These are phyloP conservation scores for Brienomyrus longianalis DNA, from an alignment of 2,113 vertebrate genomes.

Conservation along the genomic window DNA sequence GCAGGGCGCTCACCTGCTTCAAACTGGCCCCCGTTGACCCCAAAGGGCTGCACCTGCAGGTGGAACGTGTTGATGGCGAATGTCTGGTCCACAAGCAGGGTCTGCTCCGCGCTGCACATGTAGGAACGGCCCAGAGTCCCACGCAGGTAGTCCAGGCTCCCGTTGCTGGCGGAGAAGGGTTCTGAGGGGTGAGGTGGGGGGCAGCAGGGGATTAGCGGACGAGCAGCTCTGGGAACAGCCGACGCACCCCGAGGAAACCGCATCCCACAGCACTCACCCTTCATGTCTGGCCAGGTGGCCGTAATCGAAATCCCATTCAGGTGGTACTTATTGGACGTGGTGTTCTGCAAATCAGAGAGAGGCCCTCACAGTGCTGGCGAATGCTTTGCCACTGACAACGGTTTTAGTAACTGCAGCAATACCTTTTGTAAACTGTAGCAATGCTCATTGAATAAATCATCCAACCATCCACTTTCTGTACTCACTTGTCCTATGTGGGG, in stretches of 20 bases:
- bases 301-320: conserved; percentile 47
- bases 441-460: neutral
- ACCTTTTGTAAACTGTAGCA: neutral
- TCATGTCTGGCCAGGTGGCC: conserved; percentile 49
- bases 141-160: conserved; percentile 67
- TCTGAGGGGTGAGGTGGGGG: conserved; percentile 26
- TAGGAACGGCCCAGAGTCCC: conserved; percentile 79
- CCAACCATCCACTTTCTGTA: neutral
- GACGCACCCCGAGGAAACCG: neutral
- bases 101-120: conserved; percentile 75
- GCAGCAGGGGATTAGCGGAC: neutral
- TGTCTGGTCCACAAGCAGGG: conserved; percentile 48
- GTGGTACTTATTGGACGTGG: conserved; percentile 57
- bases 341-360: conserved; percentile 47
- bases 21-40: conserved; percentile 67
- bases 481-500: no score
- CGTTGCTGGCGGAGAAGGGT: conserved; percentile 44
- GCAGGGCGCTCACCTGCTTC: conserved; percentile 67
- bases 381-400: neutral
- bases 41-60: conserved; percentile 84
- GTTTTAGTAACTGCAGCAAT: neutral
- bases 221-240: neutral
- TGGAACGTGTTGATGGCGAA: conserved; percentile 73
- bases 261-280: conserved; percentile 41
- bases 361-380: neutral